Evolutionary conservation across 2,113 vertebrate genomes (phyloP), one percentile per base, ranked within the genome.

Genomic region (Tragelaphus strepsiceros): DNA sequence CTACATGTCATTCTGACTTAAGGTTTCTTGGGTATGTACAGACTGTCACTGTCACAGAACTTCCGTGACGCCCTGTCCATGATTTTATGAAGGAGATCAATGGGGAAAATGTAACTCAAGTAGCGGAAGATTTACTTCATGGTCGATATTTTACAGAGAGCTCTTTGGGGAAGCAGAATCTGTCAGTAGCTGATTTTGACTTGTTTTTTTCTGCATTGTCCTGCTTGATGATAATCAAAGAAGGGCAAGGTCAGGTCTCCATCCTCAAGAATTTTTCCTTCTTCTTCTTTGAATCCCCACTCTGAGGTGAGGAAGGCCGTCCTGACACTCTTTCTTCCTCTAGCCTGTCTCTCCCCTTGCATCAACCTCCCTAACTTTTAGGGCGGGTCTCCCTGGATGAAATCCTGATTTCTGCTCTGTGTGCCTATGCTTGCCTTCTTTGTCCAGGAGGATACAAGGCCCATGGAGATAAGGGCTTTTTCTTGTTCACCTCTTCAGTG

Each of bases 161-260:
- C 8, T 26, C 6, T 80, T 92, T 82, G 46, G 17, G n/a, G 89
- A 90, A 87, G 74, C 24, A 84, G 24, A 43, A n/a, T 32, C 74
- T 87, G 81, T 62, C 89, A 46, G 32, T 53, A 67, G 28, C 19
- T 87, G 17, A 92, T 78, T 82, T 78, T 97, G n/a, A 26, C n/a
- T 86, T 19, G 4, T 22, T 62, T 71, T 88, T 51, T 90, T 21
- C 4, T 53, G n/a, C 39, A 92, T 67, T 35, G 13, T 58, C 7
- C 32, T 95, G 19, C 43, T 67, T 43, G 21, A 12, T 62, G 32
- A 4, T 86, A 22, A 56, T 46, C 39, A 35, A 91, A 46, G 43
- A 49, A 93, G 32, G 46, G 1, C 21, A 58, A 14, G 17, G 6
- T 5, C 0, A 2, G 2, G 3, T 39, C 3, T 86, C 13, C 30